Evolutionary conservation across 2,888 invertebrate species (phyloP).

Genomic region (Polydrusus cervinus): DNA sequence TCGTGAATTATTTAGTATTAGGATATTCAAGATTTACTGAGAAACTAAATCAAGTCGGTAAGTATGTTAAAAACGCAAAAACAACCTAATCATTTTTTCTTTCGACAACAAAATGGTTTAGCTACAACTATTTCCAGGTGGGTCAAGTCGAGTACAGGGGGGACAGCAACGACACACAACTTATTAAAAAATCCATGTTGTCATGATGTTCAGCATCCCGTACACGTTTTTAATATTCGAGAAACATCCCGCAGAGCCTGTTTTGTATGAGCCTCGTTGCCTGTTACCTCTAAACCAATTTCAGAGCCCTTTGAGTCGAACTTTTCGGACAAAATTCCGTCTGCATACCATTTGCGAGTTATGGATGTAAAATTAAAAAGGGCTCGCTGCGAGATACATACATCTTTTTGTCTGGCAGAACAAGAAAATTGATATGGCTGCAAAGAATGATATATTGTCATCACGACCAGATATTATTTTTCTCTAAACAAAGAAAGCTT

Average conservation of each 20-base stretch:
- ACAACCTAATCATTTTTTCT: no score
- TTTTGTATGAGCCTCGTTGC: constrained; percentile 34
- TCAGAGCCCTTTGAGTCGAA: constrained; percentile 39
- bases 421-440: constrained; percentile 29
- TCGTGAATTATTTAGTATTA: no score
- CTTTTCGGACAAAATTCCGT: constrained; percentile 34
- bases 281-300: constrained; percentile 35
- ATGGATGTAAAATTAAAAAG: constrained; percentile 38
- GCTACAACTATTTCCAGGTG: no score
- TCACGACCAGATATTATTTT: no score
- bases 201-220: not conserved
- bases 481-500: no score
- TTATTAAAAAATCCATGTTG: not conserved
- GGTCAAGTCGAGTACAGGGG: no score
- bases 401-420: constrained; percentile 11
- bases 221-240: constrained; percentile 37
- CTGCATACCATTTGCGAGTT: constrained; percentile 29
- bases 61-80: no score
- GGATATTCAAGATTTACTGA: no score
- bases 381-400: constrained; percentile 15
- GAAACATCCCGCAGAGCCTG: constrained; percentile 12
- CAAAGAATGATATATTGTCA: constrained; percentile 2
- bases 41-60: no score
- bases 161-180: no score
- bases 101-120: no score